These are phyloP conservation scores for Drosophila fulvimacula DNA, from an alignment of 2,888 invertebrate genomes.

Conservation along the genomic window DNA sequence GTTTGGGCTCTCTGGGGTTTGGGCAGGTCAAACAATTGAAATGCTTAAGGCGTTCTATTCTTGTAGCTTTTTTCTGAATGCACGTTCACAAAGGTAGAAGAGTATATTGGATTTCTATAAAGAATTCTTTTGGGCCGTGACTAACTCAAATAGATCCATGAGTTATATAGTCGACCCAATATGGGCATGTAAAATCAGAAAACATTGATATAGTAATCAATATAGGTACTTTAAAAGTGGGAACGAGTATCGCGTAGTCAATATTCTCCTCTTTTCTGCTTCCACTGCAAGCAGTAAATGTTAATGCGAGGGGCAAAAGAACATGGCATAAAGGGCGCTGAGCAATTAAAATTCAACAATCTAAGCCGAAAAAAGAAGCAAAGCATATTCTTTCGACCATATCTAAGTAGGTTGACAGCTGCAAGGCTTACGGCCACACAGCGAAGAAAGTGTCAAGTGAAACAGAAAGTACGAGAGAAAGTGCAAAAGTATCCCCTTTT, in stretches of 20 bases:
- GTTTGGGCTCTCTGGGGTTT: slow-evolving; percentile 25
- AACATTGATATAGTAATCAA: not conserved
- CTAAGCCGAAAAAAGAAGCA: slow-evolving; percentile 43
- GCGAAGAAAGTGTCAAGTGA: not conserved
- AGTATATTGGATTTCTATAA: not conserved
- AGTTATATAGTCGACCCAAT: not conserved
- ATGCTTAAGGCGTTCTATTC: slow-evolving; percentile 44
- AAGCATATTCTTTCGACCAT: slow-evolving; percentile 47
- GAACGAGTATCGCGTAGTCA: not conserved
- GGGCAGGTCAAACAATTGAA: slow-evolving; percentile 51
- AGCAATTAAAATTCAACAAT: slow-evolving; percentile 62
- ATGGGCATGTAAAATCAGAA: not conserved
- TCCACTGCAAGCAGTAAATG: slow-evolving; percentile 36
- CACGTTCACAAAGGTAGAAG: not conserved
- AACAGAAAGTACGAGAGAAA: slow-evolving; percentile 5
- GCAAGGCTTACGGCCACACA: slow-evolving; percentile 7
- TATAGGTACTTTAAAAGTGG: not conserved
- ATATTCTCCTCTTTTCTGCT: not conserved
- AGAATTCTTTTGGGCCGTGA: too few species aligned
- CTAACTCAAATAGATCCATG: too few species aligned
- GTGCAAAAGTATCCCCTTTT: slow-evolving; percentile 13
- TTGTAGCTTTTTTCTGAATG: slow-evolving; percentile 14
- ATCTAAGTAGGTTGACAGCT: slow-evolving; percentile 37
- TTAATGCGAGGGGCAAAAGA: slow-evolving; percentile 7
- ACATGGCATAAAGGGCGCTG: slow-evolving; percentile 22